These are phyloP conservation scores for Sminthurides bifidus DNA, from an alignment of 1,140 invertebrate genomes.

Conservation along the genomic window DNA sequence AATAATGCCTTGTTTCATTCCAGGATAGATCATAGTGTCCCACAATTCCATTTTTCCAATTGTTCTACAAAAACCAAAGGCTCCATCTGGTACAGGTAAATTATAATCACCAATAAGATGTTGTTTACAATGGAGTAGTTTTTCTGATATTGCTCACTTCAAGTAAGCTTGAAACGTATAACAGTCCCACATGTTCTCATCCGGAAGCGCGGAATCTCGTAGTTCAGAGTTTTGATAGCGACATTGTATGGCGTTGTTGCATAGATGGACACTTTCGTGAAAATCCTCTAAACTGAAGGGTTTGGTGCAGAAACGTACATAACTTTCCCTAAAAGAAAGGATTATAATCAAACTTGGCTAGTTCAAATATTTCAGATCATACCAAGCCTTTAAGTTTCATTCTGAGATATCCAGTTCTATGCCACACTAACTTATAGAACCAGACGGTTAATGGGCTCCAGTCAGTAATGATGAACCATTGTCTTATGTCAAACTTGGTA, in stretches of 20 bases:
- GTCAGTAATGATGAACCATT: constrained; percentile 84
- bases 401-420: no score
- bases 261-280: constrained; percentile 84
- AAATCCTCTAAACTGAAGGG: constrained; percentile 77
- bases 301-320: constrained; percentile 83
- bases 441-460: constrained; percentile 81
- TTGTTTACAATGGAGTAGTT: background rate
- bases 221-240: constrained; percentile 65
- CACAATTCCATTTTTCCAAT: constrained; percentile 58
- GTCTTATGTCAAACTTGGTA: constrained; percentile 65
- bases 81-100: background rate
- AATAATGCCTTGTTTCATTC: constrained; percentile 75
- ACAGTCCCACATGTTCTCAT: constrained; percentile 76
- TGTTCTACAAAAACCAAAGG: constrained; percentile 33
- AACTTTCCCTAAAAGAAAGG: constrained; percentile 54
- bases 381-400: no score
- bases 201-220: constrained; percentile 56
- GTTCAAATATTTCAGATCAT: background rate
- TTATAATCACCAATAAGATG: background rate
- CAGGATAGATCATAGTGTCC: constrained; percentile 68
- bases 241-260: constrained; percentile 85
- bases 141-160: no score
- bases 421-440: constrained; percentile 74
- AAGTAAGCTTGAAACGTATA: constrained; percentile 57
- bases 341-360: constrained; percentile 4